Evolutionary conservation across 92 coral and sea anemone genomes (phyloP), one percentile per base, ranked within the genome.

Genomic region (Parazoanthus atlanticus): DNA sequence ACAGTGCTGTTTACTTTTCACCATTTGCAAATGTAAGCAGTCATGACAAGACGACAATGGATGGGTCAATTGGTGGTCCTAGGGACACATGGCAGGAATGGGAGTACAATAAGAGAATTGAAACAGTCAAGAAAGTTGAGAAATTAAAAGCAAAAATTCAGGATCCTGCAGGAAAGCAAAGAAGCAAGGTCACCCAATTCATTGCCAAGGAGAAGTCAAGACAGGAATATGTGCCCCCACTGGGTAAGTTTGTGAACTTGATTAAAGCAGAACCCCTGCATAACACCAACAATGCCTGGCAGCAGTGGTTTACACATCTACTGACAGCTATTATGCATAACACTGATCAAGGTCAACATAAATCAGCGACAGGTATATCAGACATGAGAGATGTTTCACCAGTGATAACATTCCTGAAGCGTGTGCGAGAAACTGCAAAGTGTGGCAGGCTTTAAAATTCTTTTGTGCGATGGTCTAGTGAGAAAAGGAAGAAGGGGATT

Each of bases 221-320:
- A 74, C 94, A 92, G 28, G 88, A 89, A 32, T 85, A 56, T 82
- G 34, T n/a, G 29, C 90, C 94, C n/a, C 88, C 90, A 33, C 91
- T 91, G 28, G 92, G 92, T 41, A 79, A 89, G 79, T 91, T 31
- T 86, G 94, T 91, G 34, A 65, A 82, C 52, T 32, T n/a, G 40
- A 34, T 76, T 23, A 92, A 89, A 54, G 92, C 92, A 3, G 92
- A 89, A 58, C 94, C 94, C 49, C 84, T 86, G 10, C 94, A 92
- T 38, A 80, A 89, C 36, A 92, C 88, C 58, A 92, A 89, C 73
- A 92, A 86, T 89, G 94, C 85, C 26, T 88, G 91, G 93, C 91
- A 91, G 76, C 85, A 64, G 71, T 88, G 93, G 91, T 88, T 91
- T 49, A 74, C 38, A 66, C 64, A 5, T 66, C 79, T 82, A 4